Percentiles rank a stretch among this genome's conserved stretches.
Evolutionary conservation across 1,140 invertebrate species (phyloP).

Genomic region (Hermetia illucens): DNA sequence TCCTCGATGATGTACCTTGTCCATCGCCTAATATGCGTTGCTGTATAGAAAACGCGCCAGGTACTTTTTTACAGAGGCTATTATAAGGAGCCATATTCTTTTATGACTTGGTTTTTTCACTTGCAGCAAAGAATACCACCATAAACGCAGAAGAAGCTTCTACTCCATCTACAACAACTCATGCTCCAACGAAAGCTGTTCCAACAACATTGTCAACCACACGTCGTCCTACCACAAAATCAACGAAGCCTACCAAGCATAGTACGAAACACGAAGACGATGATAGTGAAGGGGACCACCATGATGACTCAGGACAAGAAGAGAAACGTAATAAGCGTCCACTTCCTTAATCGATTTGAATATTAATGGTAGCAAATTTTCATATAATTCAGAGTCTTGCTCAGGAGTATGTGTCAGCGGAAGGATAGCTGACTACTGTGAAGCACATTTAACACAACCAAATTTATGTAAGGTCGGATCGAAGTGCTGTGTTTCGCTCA

Average conservation of each 20-base stretch:
- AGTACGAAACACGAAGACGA: slow-evolving; percentile 9
- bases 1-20: slow-evolving; percentile 64
- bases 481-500: slow-evolving; percentile 60
- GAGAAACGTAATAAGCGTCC: slow-evolving; percentile 11
- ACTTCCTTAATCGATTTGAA: neutral
- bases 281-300: slow-evolving; percentile 11
- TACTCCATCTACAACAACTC: slow-evolving; percentile 9
- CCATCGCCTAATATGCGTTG: slow-evolving; percentile 65
- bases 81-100: too few species aligned
- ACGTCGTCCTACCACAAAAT: slow-evolving; percentile 22
- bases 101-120: too few species aligned
- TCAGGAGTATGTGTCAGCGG: slow-evolving; percentile 71
- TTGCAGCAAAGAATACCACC: too few species aligned
- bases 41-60: slow-evolving; percentile 52
- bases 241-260: slow-evolving; percentile 11
- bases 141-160: too few species aligned
- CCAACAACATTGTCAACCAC: slow-evolving; percentile 5
- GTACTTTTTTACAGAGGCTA: too few species aligned
- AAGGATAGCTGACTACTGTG: slow-evolving; percentile 67
- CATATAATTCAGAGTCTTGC: slow-evolving; percentile 33
- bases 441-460: slow-evolving; percentile 57
- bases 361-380: neutral
- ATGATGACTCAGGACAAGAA: too few species aligned
- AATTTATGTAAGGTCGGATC: slow-evolving; percentile 54
- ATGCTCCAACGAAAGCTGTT: slow-evolving; percentile 3